These are phyloP conservation scores for Scaptomyza flava DNA, from an alignment of 2,888 invertebrate species.

Conservation along the genomic window DNA sequence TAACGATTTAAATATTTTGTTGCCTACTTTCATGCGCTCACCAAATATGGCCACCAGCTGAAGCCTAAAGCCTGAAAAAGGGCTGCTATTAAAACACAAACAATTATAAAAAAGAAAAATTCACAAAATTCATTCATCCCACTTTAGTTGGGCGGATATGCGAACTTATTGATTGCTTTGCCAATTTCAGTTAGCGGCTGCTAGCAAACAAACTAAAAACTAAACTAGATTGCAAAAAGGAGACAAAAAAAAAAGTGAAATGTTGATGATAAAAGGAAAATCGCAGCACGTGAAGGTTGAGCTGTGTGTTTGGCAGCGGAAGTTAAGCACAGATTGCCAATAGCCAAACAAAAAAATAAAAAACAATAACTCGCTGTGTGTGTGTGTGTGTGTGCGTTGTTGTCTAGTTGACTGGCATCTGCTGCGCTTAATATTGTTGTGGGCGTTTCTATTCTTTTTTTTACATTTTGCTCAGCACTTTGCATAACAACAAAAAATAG, in stretches of 20 bases:
- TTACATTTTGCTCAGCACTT: slow-evolving; percentile 11
- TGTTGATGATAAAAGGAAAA: slow-evolving; percentile 13
- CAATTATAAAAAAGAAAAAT: slow-evolving; percentile 12
- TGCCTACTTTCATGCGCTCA: slow-evolving; percentile 24
- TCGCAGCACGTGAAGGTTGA: slow-evolving; percentile 24
- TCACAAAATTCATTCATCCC: slow-evolving; percentile 55
- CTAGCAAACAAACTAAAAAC: slow-evolving; percentile 12
- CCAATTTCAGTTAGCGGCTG: slow-evolving; percentile 34
- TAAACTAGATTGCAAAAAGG: slow-evolving; percentile 22
- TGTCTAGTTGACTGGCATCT: slow-evolving; percentile 42
- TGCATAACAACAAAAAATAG: slow-evolving; percentile 2
- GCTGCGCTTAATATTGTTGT: slow-evolving; percentile 25
- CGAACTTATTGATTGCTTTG: slow-evolving; percentile 69
- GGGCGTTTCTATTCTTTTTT: background rate
- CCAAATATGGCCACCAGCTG: slow-evolving; percentile 38
- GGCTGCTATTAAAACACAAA: slow-evolving; percentile 5
- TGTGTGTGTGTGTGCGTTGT: background rate
- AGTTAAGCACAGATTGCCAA: slow-evolving; percentile 69
- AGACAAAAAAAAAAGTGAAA: background rate
- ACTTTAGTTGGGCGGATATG: slow-evolving; percentile 60
- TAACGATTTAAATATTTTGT: slow-evolving; percentile 14
- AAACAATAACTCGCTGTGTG: background rate
- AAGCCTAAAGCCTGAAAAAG: slow-evolving; percentile 24
- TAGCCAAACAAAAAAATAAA: slow-evolving; percentile 39
- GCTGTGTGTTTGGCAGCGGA: slow-evolving; percentile 55